Conservation (phyloP, 2,113 vertebrate species). For the Salvelinus namaycush region DNA sequence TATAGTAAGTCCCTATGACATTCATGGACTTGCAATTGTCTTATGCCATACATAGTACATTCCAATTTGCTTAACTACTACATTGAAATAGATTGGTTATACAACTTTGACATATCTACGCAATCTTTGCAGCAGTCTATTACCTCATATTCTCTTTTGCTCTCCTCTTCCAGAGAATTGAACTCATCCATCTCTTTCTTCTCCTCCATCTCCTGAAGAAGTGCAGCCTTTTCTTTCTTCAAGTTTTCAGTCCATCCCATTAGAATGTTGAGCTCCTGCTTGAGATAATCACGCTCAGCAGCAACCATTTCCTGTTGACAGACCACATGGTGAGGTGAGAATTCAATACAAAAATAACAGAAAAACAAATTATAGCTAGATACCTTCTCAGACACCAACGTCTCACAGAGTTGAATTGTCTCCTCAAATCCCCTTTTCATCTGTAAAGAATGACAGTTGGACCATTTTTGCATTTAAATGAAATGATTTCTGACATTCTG, state of each 20-base stretch:
- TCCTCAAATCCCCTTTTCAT: conserved; percentile 74
- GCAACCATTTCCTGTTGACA: conserved; percentile 16
- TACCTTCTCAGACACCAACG: conserved; percentile 76
- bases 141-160: not conserved
- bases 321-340: not conserved
- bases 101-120: not conserved
- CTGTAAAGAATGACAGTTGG: conserved; percentile 46
- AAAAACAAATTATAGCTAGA: not conserved
- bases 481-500: not conserved
- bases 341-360: too few species aligned
- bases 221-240: conserved; percentile 3
- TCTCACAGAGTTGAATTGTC: conserved; percentile 82
- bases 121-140: not conserved
- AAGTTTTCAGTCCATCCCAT: not conserved
- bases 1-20: not conserved
- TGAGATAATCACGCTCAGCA: conserved; percentile 34
- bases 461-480: not conserved
- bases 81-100: not conserved
- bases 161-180: not conserved
- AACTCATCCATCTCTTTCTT: conserved; percentile 1
- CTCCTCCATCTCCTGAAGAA: not conserved
- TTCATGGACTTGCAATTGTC: not conserved
- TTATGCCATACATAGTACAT: not conserved
- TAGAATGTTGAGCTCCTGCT: conserved; percentile 6
- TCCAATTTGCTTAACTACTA: not conserved